Percentiles rank a stretch among this genome's conserved stretches.
phyloP scores from a whole-genome alignment of 2,888 invertebrate species.

The Brachyopa scutellaris region DNA sequence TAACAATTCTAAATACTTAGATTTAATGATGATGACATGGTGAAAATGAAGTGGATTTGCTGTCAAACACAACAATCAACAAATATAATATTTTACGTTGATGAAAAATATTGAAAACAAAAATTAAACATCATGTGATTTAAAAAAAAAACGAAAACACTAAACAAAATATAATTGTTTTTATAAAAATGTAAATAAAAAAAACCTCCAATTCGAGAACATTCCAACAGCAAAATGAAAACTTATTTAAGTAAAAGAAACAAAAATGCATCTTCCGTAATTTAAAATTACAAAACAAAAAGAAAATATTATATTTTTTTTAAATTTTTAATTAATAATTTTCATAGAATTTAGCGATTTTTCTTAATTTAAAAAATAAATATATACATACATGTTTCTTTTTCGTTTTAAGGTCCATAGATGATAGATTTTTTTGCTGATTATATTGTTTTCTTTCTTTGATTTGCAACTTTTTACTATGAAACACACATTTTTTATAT shows the following conservation, averaged over 20 bases:
- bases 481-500: constrained; percentile 40
- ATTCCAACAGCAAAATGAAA: constrained; percentile 60
- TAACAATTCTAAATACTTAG: constrained; percentile 71
- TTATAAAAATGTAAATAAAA: constrained; percentile 65
- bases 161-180: constrained; percentile 54
- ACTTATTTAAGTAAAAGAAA: no score
- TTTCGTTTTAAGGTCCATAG: constrained; percentile 27
- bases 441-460: constrained; percentile 40
- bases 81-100: constrained; percentile 35
- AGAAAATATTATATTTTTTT: constrained; percentile 21
- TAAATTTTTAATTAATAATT: constrained; percentile 19
- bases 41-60: constrained; percentile 48
- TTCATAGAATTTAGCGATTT: constrained; percentile 36
- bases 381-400: constrained; percentile 1
- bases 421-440: constrained; percentile 31
- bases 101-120: constrained; percentile 56
- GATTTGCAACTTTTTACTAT: constrained; percentile 52
- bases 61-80: constrained; percentile 65
- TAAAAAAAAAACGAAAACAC: constrained; percentile 36
- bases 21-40: constrained; percentile 43
- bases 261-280: constrained; percentile 68
- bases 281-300: constrained; percentile 70
- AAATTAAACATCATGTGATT: constrained; percentile 64
- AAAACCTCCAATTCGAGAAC: constrained; percentile 54
- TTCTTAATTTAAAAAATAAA: constrained; percentile 54